Base-by-base conservation (phyloP, 2,797 vertebrate genomes). In the Sphenopsis melanotis region DNA sequence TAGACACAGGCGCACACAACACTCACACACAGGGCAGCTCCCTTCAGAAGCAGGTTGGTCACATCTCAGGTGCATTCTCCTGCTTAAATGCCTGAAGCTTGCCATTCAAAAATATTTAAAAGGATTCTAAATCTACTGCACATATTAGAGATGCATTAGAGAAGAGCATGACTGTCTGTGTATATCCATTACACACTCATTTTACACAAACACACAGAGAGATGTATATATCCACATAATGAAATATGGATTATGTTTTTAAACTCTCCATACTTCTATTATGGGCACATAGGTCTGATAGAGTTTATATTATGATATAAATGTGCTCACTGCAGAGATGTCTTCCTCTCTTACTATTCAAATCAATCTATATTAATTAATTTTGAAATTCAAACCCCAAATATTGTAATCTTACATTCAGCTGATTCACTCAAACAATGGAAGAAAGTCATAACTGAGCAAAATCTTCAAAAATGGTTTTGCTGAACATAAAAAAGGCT, bases 41-140 rank as follows among this genome's bases (percentile, higher is more conserved):
- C 84, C 81, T 92, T 93, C 75, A 95, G 22, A 96, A 98, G 95
- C 97, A 96, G 95, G 87, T 89, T 5, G 71, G 94, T 97, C 97
- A 97, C 93, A 89, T 94, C 96, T 93, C 75, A 59, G 95, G 93
- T 95, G 96, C 82, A 76, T 97, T 98, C 97, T 97, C 97, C 96
- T 90, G 92, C 69, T 87, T 22, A 59, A 71, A 90, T 88, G 76
- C 44, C 74, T 83, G 21, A 97, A 98, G 92, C 95, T 94, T 96
- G 97, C 88, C 34, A 95, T 89, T 87, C 64, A 72, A 63, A 66
- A 64, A 74, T 39, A 69, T 91, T 89, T 86, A 52, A 23, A 93
- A 87, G 47, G 75, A 75, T 96, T 87, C 83, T 80, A 34, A 47
- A 71, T 19, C 39, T 79, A 42, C 20, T 36, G 16, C 19, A 46